These are phyloP conservation scores for Drosophila sordidapex DNA, from an alignment of 2,888 invertebrate genomes.

Conservation along the genomic window DNA sequence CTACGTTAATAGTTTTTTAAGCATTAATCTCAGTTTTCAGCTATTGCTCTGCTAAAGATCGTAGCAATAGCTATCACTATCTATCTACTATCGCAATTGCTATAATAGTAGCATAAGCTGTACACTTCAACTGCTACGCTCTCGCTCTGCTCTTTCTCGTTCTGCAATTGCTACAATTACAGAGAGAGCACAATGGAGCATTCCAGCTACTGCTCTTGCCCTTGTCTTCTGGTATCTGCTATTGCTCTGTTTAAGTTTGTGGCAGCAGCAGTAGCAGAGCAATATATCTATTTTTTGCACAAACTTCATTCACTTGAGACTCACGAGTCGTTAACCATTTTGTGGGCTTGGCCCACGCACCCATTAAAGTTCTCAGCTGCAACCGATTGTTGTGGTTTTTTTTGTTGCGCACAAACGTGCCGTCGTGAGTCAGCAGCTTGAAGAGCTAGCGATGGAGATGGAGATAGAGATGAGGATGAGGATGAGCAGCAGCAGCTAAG, in stretches of 20 bases:
- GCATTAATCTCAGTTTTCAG: too few species aligned
- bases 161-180: neutral
- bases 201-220: neutral
- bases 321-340: conserved; percentile 8
- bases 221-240: neutral
- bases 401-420: conserved; percentile 54
- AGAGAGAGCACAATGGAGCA: neutral
- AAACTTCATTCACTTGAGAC: neutral
- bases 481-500: neutral
- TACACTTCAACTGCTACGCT: neutral
- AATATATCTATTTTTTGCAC: neutral
- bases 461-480: neutral
- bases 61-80: neutral
- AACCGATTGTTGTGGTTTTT: neutral
- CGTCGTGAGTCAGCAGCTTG: conserved; percentile 34
- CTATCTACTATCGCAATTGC: neutral
- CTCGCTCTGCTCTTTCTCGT: neutral
- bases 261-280: neutral
- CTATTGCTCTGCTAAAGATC: neutral
- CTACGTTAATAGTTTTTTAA: neutral
- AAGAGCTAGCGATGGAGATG: neutral
- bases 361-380: conserved; percentile 14
- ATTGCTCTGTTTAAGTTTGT: neutral
- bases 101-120: neutral
- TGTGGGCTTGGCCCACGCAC: conserved; percentile 24